These are phyloP conservation scores for Drosophila seclusa DNA, from an alignment of 2,888 invertebrate species.

Conservation along the genomic window DNA sequence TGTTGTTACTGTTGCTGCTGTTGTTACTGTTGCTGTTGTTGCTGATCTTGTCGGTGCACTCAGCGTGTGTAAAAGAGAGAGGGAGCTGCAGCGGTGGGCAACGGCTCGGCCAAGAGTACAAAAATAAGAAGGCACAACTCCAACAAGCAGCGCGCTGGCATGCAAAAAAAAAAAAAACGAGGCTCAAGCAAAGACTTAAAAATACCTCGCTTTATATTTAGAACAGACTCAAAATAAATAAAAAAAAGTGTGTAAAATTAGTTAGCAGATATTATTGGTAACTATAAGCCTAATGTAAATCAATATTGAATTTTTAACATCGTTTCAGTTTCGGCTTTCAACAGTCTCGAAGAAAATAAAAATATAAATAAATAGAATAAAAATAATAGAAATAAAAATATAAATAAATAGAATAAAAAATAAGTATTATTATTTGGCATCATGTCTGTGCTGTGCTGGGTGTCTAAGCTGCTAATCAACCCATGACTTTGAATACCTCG, in stretches of 20 bases:
- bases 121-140: constrained; percentile 5
- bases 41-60: constrained; percentile 59
- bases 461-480: neutral
- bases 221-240: neutral
- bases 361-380: neutral
- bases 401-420: neutral
- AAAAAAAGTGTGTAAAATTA: neutral
- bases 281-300: neutral
- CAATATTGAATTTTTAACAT: neutral
- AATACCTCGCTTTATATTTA: constrained; percentile 34
- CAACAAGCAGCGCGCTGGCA: constrained; percentile 9
- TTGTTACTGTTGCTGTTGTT: constrained; percentile 30
- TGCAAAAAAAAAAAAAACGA: constrained; percentile 31
- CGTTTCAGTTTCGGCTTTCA: neutral
- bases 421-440: neutral
- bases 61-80: constrained; percentile 31
- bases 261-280: neutral
- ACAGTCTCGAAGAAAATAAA: neutral
- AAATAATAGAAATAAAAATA: neutral
- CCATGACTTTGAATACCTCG: neutral
- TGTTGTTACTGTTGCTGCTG: constrained; percentile 49
- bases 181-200: constrained; percentile 30
- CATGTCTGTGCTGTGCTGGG: neutral
- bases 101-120: constrained; percentile 2
- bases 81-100: neutral